A percentile compares a stretch with the other conserved stretches of the same genome.
These are phyloP conservation scores for Ectobius pallidus DNA, from an alignment of 2,888 invertebrate species.

Conservation along the genomic window DNA sequence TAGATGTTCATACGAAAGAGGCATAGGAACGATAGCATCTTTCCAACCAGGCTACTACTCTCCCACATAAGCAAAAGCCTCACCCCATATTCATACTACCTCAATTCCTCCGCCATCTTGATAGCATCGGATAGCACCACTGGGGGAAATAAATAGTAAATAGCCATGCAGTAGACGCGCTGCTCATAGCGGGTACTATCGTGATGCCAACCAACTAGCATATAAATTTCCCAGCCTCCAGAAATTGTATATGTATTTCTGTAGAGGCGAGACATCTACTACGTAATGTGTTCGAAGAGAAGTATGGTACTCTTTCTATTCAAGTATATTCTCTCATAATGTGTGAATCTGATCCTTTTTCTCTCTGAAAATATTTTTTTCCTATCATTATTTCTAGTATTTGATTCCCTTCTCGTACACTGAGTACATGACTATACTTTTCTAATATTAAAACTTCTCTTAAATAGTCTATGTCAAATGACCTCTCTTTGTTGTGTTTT, in stretches of 20 bases:
- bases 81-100: neutral
- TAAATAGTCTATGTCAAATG: too few relatives aligned
- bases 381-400: too few relatives aligned
- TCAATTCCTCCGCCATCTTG: constrained; percentile 51
- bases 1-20: neutral
- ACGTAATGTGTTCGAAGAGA: neutral
- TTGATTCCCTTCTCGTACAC: too few relatives aligned
- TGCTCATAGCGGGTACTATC: neutral
- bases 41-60: neutral
- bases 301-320: neutral
- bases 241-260: neutral
- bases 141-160: constrained; percentile 57
- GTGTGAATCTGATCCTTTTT: neutral
- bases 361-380: too few relatives aligned
- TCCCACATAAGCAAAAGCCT: neutral
- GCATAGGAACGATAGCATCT: constrained; percentile 9
- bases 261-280: too few relatives aligned
- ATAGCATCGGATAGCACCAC: constrained; percentile 53
- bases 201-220: constrained; percentile 6
- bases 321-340: neutral
- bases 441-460: too few relatives aligned
- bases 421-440: too few relatives aligned
- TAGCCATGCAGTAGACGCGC: constrained; percentile 45
- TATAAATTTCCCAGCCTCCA: constrained; percentile 22
- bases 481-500: too few relatives aligned